Evolutionary conservation across 2,113 vertebrate genomes (phyloP), one percentile per base, ranked within the genome.

Genomic region (Albula goreensis): DNA sequence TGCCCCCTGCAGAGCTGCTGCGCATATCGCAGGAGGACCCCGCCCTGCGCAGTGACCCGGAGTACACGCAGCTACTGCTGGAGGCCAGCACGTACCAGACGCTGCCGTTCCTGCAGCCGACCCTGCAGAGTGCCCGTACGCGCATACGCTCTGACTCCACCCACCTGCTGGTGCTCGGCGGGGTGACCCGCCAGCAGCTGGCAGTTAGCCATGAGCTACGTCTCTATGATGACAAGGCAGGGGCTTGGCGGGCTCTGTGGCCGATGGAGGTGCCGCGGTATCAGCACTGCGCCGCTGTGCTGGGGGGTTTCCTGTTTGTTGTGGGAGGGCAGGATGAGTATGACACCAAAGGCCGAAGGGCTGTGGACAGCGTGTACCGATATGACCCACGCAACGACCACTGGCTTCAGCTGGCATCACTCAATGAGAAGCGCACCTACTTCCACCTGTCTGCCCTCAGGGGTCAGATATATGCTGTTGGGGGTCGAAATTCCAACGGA

Each of bases 71-170:
- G 92, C 95, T 96, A 1, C 93, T 96, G 82, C 93, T 96, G 87
- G 96, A 96, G 90, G 96, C 96, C 87, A 95, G 95, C 89, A 96
- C 96, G 91, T 96, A 96, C 89, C 96, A 96, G 93, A 96, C 96
- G 95, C 93, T 96, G 92, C 96, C 96, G 0, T 95, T 92, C 93
- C 94, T 96, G 91, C 95, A 96, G 90, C 96, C 96, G 0, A 87
- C 87, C 0, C 90, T 96, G 88, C 96, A 96, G 83, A 95, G 94
- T 0, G 94, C 95, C 79, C 91, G 96, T 25, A 96, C 95, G 0
- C 92, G 84, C 74, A 96, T 96, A 63, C 94, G 96, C 50, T 96
- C 95, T 0, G 88, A 95, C n/a, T 82, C 92, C 88, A 95, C 93
- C 0, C 93, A 94, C 79, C 94, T 96, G 48, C 91, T 96, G 87